These are phyloP conservation scores for Trogon melanurus DNA, from an alignment of 2,113 vertebrate species.

Conservation along the genomic window DNA sequence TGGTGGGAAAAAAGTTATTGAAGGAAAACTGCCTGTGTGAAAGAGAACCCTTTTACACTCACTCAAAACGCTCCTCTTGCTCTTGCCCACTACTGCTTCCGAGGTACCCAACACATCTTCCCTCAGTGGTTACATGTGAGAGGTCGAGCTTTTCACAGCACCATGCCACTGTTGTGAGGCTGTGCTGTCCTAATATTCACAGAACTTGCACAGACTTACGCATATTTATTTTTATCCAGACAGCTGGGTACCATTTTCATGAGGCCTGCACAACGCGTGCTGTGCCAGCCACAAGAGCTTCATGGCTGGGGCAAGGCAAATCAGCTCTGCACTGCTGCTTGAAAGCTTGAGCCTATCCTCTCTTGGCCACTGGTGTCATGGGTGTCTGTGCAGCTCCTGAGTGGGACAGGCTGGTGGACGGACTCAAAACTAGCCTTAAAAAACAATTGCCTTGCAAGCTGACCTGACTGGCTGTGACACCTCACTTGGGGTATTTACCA, in stretches of 20 bases:
- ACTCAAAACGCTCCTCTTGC: neutral
- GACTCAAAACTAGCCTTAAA: neutral
- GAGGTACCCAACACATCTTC: neutral
- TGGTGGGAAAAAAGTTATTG: neutral
- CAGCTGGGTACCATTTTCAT: neutral
- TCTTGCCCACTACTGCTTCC: neutral
- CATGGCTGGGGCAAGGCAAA: neutral
- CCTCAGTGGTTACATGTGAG: neutral
- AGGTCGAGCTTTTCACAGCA: neutral
- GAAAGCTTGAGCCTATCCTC: neutral
- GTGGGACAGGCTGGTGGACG: neutral
- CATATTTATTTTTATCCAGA: neutral
- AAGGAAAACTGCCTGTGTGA: neutral
- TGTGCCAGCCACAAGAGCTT: neutral
- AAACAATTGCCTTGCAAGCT: neutral
- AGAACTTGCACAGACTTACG: neutral
- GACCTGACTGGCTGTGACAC: neutral
- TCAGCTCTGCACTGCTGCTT: fast-evolving
- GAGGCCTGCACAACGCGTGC: neutral
- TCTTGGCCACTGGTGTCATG: neutral
- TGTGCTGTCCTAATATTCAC: neutral
- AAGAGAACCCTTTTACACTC: neutral
- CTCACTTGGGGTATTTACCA: neutral
- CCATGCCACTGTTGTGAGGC: fast-evolving
- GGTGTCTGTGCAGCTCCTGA: neutral